These are phyloP conservation scores for Paracyclopina nana DNA, from an alignment of 1,140 invertebrate species.

Conservation along the genomic window DNA sequence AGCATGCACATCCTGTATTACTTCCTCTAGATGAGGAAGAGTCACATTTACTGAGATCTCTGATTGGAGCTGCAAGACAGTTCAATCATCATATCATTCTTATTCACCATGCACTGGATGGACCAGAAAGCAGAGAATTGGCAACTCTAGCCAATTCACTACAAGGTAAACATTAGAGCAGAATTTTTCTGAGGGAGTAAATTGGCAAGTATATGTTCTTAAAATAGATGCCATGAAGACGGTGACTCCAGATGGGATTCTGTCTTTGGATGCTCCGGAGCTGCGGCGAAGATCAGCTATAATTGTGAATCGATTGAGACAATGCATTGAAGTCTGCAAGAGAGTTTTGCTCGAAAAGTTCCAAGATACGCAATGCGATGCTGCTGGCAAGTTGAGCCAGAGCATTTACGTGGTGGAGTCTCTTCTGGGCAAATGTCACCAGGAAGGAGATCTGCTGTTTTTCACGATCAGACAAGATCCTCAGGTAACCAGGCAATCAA, in stretches of 20 bases:
- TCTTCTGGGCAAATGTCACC: conserved; percentile 11
- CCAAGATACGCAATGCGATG: conserved; percentile 1
- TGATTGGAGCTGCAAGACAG: conserved; percentile 54
- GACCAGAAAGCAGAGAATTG: conserved; percentile 29
- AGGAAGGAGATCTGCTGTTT: conserved; percentile 9
- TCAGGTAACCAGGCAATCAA: too few species aligned
- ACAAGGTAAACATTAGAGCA: background rate
- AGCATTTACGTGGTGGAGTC: conserved; percentile 12
- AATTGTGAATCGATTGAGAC: conserved; percentile 15
- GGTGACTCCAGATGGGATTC: conserved; percentile 9
- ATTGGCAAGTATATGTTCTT: background rate
- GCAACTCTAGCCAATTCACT: conserved; percentile 2
- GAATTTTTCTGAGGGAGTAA: background rate
- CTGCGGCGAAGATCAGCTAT: background rate
- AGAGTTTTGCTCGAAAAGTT: conserved; percentile 10
- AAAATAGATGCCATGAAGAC: conserved; percentile 7
- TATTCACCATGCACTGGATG: conserved; percentile 18
- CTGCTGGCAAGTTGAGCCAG: conserved; percentile 5
- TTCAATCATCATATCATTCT: conserved; percentile 34
- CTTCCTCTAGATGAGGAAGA: conserved; percentile 44
- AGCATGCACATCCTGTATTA: conserved; percentile 23
- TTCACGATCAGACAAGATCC: conserved; percentile 8
- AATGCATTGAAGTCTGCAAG: conserved; percentile 7
- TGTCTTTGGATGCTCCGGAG: conserved; percentile 17
- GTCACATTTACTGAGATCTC: conserved; percentile 48